phyloP scores from a whole-genome alignment of 2,797 vertebrate genomes.

The Hippopotamyrus pictus region DNA sequence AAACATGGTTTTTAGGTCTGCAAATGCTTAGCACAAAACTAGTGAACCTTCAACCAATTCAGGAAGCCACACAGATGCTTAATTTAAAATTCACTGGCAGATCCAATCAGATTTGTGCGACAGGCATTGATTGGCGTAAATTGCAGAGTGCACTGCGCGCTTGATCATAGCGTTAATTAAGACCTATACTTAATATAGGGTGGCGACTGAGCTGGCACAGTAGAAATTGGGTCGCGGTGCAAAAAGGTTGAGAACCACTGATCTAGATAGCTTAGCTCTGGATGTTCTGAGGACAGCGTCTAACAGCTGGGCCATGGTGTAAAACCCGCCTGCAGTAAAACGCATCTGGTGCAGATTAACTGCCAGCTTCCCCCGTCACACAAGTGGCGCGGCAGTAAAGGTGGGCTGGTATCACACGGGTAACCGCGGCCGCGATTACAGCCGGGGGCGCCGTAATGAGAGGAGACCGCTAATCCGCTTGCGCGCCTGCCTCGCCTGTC shows the following conservation, averaged over 20 bases:
- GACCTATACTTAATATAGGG: not conserved
- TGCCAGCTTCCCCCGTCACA: not conserved
- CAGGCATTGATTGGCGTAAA: not conserved
- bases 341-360: not conserved
- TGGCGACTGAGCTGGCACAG: not conserved
- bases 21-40: not conserved
- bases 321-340: not conserved
- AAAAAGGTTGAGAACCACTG: not conserved
- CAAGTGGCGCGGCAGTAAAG: not conserved
- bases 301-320: not conserved
- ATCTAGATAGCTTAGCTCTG: not conserved
- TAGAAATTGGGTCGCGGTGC: not conserved
- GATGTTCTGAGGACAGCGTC: not conserved
- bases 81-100: not conserved
- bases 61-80: not conserved
- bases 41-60: not conserved
- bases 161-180: not conserved
- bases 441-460: slow-evolving; percentile 8
- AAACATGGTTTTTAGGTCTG: not conserved
- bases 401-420: not conserved
- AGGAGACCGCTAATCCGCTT: not conserved
- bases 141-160: not conserved
- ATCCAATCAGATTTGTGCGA: not conserved
- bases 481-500: not conserved
- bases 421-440: slow-evolving; percentile 14